Percentiles rank a stretch among this genome's conserved stretches.
phyloP scores from a whole-genome alignment of 2,113 vertebrate species.

The Anoplopoma fimbria region DNA sequence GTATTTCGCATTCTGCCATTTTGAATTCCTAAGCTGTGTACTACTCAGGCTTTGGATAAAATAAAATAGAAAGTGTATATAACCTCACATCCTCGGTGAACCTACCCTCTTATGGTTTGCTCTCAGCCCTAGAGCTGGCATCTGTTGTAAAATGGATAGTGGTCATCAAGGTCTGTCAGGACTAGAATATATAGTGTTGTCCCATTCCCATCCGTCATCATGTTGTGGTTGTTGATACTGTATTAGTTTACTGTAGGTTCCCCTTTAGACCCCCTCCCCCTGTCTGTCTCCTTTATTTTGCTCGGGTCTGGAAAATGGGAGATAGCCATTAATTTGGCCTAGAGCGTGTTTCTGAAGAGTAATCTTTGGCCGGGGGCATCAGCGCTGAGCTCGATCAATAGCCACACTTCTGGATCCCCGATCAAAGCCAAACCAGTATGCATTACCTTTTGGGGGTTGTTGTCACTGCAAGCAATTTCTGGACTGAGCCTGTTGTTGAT shows the following conservation, averaged over 20 bases:
- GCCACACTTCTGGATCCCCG: conserved; percentile 49
- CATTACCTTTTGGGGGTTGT: conserved; percentile 67
- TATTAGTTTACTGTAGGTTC: conserved; percentile 23
- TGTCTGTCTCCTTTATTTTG: conserved; percentile 31
- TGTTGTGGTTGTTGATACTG: conserved; percentile 30
- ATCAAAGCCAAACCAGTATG: conserved; percentile 73
- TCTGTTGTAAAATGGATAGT: conserved; percentile 42
- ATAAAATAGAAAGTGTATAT: background rate
- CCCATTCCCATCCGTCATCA: conserved; percentile 44
- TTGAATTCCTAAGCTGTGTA: background rate
- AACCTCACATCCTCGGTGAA: background rate
- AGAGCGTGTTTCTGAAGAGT: conserved; percentile 4
- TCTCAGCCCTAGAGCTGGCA: conserved; percentile 4
- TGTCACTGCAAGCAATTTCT: conserved; percentile 72
- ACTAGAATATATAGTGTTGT: conserved; percentile 24
- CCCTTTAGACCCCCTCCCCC: background rate
- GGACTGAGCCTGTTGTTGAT: conserved; percentile 56
- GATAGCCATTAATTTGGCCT: conserved; percentile 1
- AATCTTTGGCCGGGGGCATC: conserved; percentile 34
- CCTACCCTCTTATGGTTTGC: background rate
- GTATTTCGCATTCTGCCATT: background rate
- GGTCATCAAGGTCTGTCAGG: conserved; percentile 42
- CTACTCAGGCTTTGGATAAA: background rate
- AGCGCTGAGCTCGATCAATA: conserved; percentile 67
- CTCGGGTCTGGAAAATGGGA: conserved; percentile 24